Evolutionary conservation across 2,113 vertebrate species (phyloP).

Genomic region (Gallinago undulata): DNA sequence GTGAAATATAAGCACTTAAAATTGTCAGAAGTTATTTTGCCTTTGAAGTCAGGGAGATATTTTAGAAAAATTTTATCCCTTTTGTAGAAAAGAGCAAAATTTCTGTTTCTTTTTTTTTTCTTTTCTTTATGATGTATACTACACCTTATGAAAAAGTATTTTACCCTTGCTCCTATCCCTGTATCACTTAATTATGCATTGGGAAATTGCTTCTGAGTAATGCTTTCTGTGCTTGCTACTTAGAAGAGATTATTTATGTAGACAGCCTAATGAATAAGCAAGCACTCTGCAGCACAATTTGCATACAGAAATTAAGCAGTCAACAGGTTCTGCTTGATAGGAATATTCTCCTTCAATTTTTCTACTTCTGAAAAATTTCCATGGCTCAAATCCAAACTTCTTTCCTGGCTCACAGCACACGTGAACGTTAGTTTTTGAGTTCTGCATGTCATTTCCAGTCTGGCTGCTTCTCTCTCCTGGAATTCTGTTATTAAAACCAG

Average conservation of each 20-base stretch:
- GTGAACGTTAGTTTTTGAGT: neutral
- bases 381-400: neutral
- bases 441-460: neutral
- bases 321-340: neutral
- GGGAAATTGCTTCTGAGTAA: slow-evolving; percentile 6
- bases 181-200: neutral
- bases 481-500: neutral
- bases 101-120: neutral
- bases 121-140: neutral
- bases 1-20: neutral
- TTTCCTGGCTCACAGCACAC: neutral
- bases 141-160: neutral
- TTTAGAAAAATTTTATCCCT: neutral
- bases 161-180: neutral
- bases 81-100: neutral
- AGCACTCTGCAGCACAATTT: neutral
- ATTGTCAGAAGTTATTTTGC: neutral
- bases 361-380: neutral
- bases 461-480: neutral
- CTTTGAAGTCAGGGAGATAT: neutral
- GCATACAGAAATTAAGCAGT: neutral
- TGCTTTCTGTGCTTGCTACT: neutral
- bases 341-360: neutral
- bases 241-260: neutral
- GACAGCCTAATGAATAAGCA: neutral